A percentile compares a stretch with the other conserved stretches of the same genome.
Evolutionary conservation across 2,797 vertebrate species (phyloP).

Genomic region (Mormyrops boulengeri): DNA sequence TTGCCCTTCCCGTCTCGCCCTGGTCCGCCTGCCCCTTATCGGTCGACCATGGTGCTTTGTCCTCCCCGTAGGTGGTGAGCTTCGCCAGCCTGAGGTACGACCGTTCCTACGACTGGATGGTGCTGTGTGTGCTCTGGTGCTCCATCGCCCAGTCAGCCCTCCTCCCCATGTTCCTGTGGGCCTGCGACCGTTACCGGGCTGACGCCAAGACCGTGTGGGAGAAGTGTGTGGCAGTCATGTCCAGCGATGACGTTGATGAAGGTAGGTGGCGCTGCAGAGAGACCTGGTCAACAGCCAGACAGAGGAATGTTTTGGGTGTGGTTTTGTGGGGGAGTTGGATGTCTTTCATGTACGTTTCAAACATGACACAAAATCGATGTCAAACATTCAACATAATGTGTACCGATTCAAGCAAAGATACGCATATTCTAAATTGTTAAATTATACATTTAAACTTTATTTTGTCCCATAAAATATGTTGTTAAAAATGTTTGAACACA

Average conservation of each 20-base stretch:
- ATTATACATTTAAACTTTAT: background rate
- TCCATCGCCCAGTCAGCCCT: slow-evolving; percentile 85
- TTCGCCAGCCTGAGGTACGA: slow-evolving; percentile 82
- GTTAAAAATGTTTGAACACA: background rate
- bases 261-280: slow-evolving; percentile 58
- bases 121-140: slow-evolving; percentile 85
- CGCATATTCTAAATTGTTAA: background rate
- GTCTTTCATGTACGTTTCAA: background rate
- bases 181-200: slow-evolving; percentile 83
- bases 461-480: background rate
- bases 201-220: slow-evolving; percentile 82
- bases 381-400: background rate
- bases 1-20: background rate
- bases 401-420: background rate
- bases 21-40: background rate
- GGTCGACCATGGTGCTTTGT: background rate
- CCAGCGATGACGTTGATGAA: slow-evolving; percentile 76
- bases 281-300: background rate
- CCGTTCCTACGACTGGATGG: slow-evolving; percentile 82
- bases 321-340: background rate
- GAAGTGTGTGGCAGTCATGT: slow-evolving; percentile 84
- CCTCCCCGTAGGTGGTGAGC: slow-evolving; percentile 75
- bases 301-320: background rate
- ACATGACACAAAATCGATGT: background rate
- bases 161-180: slow-evolving; percentile 83